Evolutionary conservation across 2,113 vertebrate species (phyloP).

Genomic region (Microcebus murinus): DNA sequence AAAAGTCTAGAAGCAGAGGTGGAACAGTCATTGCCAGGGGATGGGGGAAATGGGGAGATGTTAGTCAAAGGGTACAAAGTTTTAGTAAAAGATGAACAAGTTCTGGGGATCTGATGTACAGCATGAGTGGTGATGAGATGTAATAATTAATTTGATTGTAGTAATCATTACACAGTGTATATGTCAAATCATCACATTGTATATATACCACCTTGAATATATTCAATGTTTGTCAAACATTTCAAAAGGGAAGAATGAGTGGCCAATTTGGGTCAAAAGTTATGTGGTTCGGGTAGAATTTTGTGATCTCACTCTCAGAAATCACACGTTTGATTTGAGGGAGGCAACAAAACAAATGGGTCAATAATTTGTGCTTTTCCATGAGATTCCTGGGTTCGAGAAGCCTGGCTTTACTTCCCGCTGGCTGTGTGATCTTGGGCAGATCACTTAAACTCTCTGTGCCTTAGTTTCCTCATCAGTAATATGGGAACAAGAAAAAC

Average conservation of each 20-base stretch:
- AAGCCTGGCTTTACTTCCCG: not conserved
- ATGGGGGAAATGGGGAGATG: not conserved
- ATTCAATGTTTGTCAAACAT: not conserved
- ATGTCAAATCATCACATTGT: not conserved
- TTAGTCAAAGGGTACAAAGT: not conserved
- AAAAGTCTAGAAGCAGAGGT: not conserved
- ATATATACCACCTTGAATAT: too few relatives aligned
- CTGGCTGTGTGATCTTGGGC: not conserved
- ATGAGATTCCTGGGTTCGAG: not conserved
- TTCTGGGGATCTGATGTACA: not conserved
- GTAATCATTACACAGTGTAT: not conserved
- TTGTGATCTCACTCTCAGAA: not conserved
- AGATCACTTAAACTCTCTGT: not conserved
- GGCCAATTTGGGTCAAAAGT: not conserved
- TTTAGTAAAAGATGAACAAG: not conserved
- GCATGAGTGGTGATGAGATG: too few relatives aligned
- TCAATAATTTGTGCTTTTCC: not conserved
- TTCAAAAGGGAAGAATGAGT: not conserved
- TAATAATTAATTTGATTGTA: not conserved
- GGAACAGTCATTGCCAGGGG: not conserved
- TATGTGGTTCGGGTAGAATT: not conserved
- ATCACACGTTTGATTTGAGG: not conserved
- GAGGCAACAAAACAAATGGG: not conserved
- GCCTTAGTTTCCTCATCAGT: not conserved
- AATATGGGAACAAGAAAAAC: not conserved